phyloP scores from a whole-genome alignment of 2,797 vertebrate genomes.

The Pseudochirops cupreus region DNA sequence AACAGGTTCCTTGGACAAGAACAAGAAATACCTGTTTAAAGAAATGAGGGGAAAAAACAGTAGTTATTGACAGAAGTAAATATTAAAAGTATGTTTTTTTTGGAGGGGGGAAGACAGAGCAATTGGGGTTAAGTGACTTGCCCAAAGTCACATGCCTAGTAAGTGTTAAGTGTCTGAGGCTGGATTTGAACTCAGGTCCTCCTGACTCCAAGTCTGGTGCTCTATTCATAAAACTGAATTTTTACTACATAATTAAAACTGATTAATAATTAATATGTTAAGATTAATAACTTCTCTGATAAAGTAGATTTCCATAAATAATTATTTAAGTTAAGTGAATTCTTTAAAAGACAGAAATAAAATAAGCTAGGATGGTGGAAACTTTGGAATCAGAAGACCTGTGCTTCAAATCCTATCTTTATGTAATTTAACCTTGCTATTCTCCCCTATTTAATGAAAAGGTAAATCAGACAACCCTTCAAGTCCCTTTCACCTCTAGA shows the following conservation, averaged over 20 bases:
- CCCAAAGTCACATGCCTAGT: too few relatives aligned
- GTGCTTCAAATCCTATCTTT: background rate
- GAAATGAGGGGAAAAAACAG: conserved; percentile 82
- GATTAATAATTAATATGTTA: background rate
- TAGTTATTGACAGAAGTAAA: conserved; percentile 51
- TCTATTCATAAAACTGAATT: conserved; percentile 19
- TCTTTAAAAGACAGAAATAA: background rate
- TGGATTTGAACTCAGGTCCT: too few relatives aligned
- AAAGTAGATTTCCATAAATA: background rate
- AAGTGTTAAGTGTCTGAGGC: too few relatives aligned
- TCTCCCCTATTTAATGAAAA: background rate
- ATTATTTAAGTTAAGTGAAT: background rate
- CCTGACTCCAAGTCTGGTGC: too few relatives aligned
- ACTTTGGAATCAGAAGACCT: background rate
- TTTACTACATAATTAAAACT: conserved; percentile 45
- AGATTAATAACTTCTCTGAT: background rate
- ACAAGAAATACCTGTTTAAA: conserved; percentile 95
- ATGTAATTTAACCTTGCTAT: background rate
- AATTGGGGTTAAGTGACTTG: too few relatives aligned
- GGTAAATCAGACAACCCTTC: background rate
- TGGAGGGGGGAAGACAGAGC: too few relatives aligned
- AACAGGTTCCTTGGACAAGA: conserved; percentile 96
- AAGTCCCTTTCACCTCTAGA: background rate
- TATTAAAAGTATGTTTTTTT: conserved; percentile 38
- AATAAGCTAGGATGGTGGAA: background rate